A percentile compares a stretch with the other conserved stretches of the same genome.
Conservation (phyloP, 2,113 vertebrate species). For the Mobula birostris region DNA sequence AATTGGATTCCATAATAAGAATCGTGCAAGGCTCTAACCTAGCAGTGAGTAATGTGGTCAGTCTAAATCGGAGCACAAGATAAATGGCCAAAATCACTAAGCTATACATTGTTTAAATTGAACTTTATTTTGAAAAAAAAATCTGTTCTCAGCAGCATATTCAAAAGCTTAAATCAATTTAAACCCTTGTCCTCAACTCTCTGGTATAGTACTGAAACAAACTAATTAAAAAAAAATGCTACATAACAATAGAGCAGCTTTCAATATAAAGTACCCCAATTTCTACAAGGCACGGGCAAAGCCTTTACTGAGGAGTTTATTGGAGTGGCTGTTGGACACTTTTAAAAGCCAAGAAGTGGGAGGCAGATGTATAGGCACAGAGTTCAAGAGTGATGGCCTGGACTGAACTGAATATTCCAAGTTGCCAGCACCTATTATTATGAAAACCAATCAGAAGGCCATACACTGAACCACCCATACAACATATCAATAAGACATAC, state of each 20-base stretch:
- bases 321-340: neutral
- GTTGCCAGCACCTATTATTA: neutral
- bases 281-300: neutral
- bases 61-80: neutral
- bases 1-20: neutral
- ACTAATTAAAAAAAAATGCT: neutral
- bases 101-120: neutral
- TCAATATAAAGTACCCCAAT: neutral
- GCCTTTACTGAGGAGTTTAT: neutral
- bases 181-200: neutral
- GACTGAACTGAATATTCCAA: neutral
- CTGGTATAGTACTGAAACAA: neutral
- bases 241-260: neutral
- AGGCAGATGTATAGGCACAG: neutral
- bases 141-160: neutral
- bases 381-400: neutral
- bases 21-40: neutral
- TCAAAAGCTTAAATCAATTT: neutral
- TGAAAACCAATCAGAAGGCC: no score
- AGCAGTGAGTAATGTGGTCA: neutral
- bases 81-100: neutral
- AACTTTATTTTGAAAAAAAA: neutral
- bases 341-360: neutral
- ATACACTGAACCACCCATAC: neutral
- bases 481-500: neutral